Evolutionary conservation across 2,888 invertebrate species (phyloP), one percentile per base, ranked within the genome.

Genomic region (Halictus ligatus): DNA sequence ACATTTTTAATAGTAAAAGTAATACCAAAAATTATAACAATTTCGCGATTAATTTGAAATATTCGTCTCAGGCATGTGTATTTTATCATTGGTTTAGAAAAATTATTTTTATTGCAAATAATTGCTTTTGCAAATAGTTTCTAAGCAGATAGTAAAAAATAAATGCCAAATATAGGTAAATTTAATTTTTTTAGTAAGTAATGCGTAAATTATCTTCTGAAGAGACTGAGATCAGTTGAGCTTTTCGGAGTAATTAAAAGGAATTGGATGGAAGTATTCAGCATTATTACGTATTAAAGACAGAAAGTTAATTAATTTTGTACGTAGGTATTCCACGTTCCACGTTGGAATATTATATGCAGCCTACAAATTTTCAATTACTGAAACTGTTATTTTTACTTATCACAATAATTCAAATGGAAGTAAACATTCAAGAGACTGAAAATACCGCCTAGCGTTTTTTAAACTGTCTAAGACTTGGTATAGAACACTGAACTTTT

Each of bases 291-390:
- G n/a, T 43, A 71, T 43, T 5, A 6, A n/a, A n/a, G 12, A n/a
- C 43, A n/a, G n/a, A n/a, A 71, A 71, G 35, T 71, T 71, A 71
- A 71, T 71, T 43, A 43, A 43, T n/a, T 43, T 6, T 71, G n/a
- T 43, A 43, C n/a, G 40, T 21, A 43, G 2, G n/a, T 69, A 40
- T 18, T 40, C n/a, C 21, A 12, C 43, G 69, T 18, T 40, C n/a
- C 21, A 12, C 43, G 69, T 6, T n/a, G 21, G 3, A 69, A 21
- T 40, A 71, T 43, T 43, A 12, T 12, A n/a, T n/a, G 43, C 13
- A 10, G 0, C 1, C 5, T n/a, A 13, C 21, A 35, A 35, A 35
- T n/a, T 43, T 71, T 10, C 40, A 69, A 40, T 40, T 40, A 69
- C 4, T 21, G 40, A 10, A 69, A 35, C 21, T 8, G 18, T 40